Evolutionary conservation across 2,888 invertebrate genomes (phyloP), one percentile per base, ranked within the genome.

Genomic region (Perdita meconis): DNA sequence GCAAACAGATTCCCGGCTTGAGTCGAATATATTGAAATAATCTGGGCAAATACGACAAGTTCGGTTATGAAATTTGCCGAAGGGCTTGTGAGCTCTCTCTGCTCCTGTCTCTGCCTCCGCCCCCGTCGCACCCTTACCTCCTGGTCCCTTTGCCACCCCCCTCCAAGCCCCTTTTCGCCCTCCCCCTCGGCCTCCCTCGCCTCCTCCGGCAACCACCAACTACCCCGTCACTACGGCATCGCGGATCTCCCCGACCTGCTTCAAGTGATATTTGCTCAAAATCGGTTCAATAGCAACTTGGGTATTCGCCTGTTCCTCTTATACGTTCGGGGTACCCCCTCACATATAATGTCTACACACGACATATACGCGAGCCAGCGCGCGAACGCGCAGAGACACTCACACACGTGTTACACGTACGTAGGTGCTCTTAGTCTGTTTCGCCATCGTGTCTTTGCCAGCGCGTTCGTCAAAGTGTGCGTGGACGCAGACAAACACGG

Each of bases 1-100:
- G 91, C 92, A 92, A 92, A 92, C 92, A 92, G 91, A 92, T 92
- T 91, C 85, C 89, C 89, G 87, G 90, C 90, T 91, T 91, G 83
- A 92, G 92, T 92, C 92, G 92, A 92, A 92, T 92, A 92, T 92
- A 92, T 92, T 92, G 92, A 92, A 92, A 92, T 92, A 92, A 92
- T 92, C 92, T 92, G 92, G 88, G 92, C 91, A 92, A 92, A 92
- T 92, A 92, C 92, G 92, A 92, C 92, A 92, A 92, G 92, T 92
- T 92, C 92, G 92, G 92, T 92, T 92, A 92, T 92, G 92, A 92
- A 92, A 92, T 92, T 92, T 92, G 92, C 92, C 92, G 90, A 92
- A 92, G 92, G 92, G 92, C 92, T 92, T 92, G 92, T 88, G 91
- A 88, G 89, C 88, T 88, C 89, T 87, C 84, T 88, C 86, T 86